Base-by-base conservation (phyloP, 2,888 invertebrate genomes). In the Agonopterix alstromeriana region DNA sequence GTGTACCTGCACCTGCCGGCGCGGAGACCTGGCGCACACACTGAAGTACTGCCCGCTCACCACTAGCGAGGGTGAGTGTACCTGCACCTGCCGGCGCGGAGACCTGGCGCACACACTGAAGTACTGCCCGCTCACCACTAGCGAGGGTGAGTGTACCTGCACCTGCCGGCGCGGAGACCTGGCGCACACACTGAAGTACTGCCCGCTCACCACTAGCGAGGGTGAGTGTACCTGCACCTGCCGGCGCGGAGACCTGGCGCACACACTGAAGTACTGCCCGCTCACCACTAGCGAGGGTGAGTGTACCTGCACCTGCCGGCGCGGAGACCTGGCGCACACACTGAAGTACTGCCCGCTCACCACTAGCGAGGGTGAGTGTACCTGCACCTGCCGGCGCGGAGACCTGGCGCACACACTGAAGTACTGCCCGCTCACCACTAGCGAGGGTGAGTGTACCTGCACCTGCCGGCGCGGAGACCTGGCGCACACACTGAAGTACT, bases 131-230 rank as follows among this genome's bases (percentile, higher is more conserved):
- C 70, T 57, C 66, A 82, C 62, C 89, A 90, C 81, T 46, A 56
- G 59, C 43, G 14, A 14, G 14, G 14, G 14, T 14, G 14, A 14
- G 14, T 14, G 14, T 14, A 14, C 14, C 14, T 14, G 14, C 14
- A 14, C 14, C 70, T 90, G 90, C 44, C 93, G 92, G 8, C 77
- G 79, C 46, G 95, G 95, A 0, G 94, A 94, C 71, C 43, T 52
- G 48, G 94, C 95, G 42, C 95, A 95, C 76, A 95, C 95, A 5
- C 77, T 92, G 61, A 94, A 94, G 70, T 95, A 95, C 77, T 95
- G 95, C 72, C 94, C 93, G 59, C 70, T 57, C 66, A 82, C 62
- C 89, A 90, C 81, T 46, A 56, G 59, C 43, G 67, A 70, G 45
- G 83, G 84, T 80, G 41, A 52, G 17, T 17, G 17, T 3, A 17